Evolutionary conservation across 2,113 vertebrate genomes (phyloP), one percentile per base, ranked within the genome.

Genomic region (Ahaetulla prasina): DNA sequence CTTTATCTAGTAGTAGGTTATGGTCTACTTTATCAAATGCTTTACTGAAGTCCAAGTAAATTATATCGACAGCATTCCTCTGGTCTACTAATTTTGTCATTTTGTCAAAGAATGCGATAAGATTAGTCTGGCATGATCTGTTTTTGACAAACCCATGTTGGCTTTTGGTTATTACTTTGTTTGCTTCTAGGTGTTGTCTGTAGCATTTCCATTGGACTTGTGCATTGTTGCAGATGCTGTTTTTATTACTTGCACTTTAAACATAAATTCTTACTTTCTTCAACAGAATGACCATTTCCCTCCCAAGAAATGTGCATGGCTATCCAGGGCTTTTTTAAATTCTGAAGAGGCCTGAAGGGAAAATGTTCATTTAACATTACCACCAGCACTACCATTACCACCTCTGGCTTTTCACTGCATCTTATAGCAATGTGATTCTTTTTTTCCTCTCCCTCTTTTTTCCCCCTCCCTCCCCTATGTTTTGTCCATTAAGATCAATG

Each of bases 401-500:
- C 60, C 4, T 5, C 30, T 35, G 14, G 18, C 74, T 43, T 43
- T 80, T 80, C 18, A 39, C 35, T 80, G 74, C 1, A 0, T 39
- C 74, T 43, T 80, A 43, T 22, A 39, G 35, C 35, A 80, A 9
- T 8, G n/a, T 43, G 35, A 80, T 43, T 43, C 2, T 43, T 6
- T 47, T 47, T 47, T 47, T 47, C 3, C 14, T 0, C 4, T 30
- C 5, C 5, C 35, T 0, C 74, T n/a, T n/a, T 47, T 47, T 47
- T 47, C 1, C 3, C 14, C 0, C 4, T 30, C 5, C 5, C 35
- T 0, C 74, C 8, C 0, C n/a, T 8, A 18, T 80, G 35, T 80
- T 80, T 43, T 43, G 18, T 80, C 35, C 74, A 80, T 80, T 80
- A 80, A 80, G 74, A 80, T 80, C 74, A 80, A 80, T 80, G 74